Conservation (phyloP, 2,797 vertebrate species). For the Spinus olivaceus region DNA sequence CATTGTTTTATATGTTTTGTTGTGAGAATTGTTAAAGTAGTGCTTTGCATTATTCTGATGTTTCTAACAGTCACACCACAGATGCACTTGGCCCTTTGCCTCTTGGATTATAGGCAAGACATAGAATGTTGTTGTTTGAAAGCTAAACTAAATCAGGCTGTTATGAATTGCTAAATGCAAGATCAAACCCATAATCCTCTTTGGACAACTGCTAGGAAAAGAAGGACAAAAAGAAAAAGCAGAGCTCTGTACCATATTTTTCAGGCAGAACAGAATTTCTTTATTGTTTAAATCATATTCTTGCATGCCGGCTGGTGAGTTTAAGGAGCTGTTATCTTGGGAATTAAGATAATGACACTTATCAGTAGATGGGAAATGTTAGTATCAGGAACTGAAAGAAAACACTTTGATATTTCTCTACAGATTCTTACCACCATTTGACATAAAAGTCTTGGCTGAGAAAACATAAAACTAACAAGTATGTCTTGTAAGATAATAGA, state of each 20-base stretch:
- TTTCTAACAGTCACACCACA: conserved; percentile 15
- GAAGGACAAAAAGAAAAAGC: neutral
- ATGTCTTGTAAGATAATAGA: conserved; percentile 6
- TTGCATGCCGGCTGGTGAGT: neutral
- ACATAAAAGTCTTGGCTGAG: conserved; percentile 47
- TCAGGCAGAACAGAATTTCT: neutral
- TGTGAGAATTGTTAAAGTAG: neutral
- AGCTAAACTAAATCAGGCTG: conserved; percentile 60
- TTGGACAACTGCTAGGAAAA: conserved; percentile 48
- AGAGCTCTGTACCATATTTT: neutral
- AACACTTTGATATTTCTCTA: conserved; percentile 27
- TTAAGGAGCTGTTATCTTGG: conserved; percentile 3
- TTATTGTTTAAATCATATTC: neutral
- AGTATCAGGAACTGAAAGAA: neutral
- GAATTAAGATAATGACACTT: conserved; percentile 39
- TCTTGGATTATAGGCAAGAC: conserved; percentile 53
- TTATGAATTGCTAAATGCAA: conserved; percentile 57
- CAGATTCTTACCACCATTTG: neutral
- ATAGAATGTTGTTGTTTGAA: conserved; percentile 53
- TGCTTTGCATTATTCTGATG: neutral
- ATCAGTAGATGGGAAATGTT: conserved; percentile 1
- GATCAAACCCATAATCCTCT: conserved; percentile 62
- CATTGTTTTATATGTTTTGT: neutral
- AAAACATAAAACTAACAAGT: conserved; percentile 6
- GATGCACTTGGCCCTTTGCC: conserved; percentile 48